These are phyloP conservation scores for Anniella stebbinsi DNA, from an alignment of 2,797 vertebrate genomes.

Conservation along the genomic window DNA sequence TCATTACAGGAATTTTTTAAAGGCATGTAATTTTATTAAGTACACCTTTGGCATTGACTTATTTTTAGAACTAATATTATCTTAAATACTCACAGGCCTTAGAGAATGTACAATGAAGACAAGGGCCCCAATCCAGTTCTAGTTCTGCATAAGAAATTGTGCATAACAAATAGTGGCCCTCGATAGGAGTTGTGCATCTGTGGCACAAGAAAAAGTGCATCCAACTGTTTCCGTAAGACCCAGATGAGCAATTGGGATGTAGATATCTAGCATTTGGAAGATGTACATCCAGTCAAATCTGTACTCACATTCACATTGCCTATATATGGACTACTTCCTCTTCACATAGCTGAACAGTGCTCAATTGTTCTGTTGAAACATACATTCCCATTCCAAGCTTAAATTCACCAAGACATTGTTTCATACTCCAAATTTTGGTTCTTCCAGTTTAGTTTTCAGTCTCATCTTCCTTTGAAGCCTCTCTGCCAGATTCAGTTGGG, in stretches of 20 bases:
- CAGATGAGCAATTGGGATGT: not conserved
- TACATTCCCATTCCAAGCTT: not conserved
- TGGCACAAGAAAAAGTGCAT: not conserved
- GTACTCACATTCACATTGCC: not conserved
- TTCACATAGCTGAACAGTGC: not conserved
- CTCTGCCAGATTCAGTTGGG: not conserved
- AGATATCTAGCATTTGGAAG: not conserved
- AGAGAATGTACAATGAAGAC: not conserved
- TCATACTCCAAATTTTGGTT: not conserved
- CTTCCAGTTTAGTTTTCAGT: not conserved
- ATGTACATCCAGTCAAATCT: not conserved
- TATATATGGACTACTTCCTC: not conserved
- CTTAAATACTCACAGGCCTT: not conserved
- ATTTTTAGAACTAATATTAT: not conserved
- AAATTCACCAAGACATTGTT: not conserved
- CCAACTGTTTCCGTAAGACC: not conserved
- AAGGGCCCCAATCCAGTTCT: not conserved
- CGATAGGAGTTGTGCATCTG: not conserved
- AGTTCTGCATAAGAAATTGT: not conserved
- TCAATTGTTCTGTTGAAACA: not conserved
- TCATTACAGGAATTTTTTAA: not conserved
- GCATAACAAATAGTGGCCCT: not conserved
- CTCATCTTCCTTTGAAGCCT: not conserved
- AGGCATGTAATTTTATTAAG: conserved; percentile 15
- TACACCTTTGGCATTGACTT: not conserved